A percentile compares a stretch with the other conserved stretches of the same genome.
These are phyloP conservation scores for Myrmecophaga tridactyla DNA, from an alignment of 2,113 vertebrate species.

Conservation along the genomic window DNA sequence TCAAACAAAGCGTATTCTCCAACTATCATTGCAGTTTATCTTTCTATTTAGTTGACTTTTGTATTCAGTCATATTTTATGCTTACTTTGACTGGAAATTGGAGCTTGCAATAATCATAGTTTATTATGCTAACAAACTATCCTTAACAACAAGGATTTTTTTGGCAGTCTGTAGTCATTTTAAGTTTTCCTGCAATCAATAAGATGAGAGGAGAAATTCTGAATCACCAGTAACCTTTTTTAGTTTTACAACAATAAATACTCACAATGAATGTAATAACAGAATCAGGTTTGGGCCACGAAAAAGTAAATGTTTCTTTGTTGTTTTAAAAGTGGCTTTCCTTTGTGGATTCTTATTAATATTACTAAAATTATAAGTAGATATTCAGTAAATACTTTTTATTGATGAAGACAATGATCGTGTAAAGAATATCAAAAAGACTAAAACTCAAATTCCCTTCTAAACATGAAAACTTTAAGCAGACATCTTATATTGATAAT, in stretches of 20 bases:
- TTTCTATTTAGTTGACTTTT: constrained; percentile 58
- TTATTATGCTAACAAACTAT: constrained; percentile 71
- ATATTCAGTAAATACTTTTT: constrained; percentile 22
- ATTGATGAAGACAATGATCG: not conserved
- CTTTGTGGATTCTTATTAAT: not conserved
- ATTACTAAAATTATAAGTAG: constrained; percentile 34
- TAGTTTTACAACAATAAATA: constrained; percentile 25
- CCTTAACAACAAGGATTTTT: constrained; percentile 52
- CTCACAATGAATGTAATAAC: constrained; percentile 43
- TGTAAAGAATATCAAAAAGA: not conserved
- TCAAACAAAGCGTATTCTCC: constrained; percentile 18
- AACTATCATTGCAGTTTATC: constrained; percentile 44
- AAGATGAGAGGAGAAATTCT: constrained; percentile 38
- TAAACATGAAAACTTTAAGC: constrained; percentile 1
- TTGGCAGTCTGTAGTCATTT: constrained; percentile 52
- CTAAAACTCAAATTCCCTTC: not conserved
- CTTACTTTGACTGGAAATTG: constrained; percentile 51
- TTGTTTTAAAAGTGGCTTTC: constrained; percentile 32
- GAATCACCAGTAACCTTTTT: constrained; percentile 55
- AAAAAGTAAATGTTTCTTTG: not conserved
- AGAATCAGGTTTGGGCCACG: not conserved
- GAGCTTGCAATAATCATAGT: constrained; percentile 50
- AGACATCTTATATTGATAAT: not conserved
- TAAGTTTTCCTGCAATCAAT: constrained; percentile 50
- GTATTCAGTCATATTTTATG: constrained; percentile 54